Evolutionary conservation across 1,140 invertebrate genomes (phyloP), one percentile per base, ranked within the genome.

Genomic region (Drosophila teissieri): DNA sequence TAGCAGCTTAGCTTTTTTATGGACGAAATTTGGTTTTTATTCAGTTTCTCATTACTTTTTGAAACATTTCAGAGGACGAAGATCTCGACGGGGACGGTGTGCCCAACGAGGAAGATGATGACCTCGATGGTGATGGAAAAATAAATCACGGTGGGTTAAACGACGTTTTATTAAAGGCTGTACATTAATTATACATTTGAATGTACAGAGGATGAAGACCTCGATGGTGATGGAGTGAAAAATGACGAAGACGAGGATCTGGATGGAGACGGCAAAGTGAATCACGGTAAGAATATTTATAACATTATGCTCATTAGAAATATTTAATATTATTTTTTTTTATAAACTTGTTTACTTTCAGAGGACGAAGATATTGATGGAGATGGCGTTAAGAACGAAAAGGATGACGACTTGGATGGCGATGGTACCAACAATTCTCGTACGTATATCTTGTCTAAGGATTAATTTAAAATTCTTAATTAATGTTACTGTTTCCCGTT

Each of bases 231-330:
- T 27, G 93, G 93, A 58, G 57, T 93, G 4, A 79, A 84, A 8
- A 92, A 82, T 58, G 80, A 91, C 10, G 65, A 75, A 12, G 82
- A 90, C 24, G 75, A 82, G 0, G 91, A 89, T 60, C 80, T 89
- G 52, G 85, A 89, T 45, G 90, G 91, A 37, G 88, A 91, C 75
- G 83, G 69, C 44, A 70, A 68, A 22, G 57, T 37, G 2, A 83
- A 76, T 49, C 89, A 89, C 90, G 92, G 90, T 91, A 92, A 42
- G 82, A 86, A 34, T 22, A 91, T 93, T 94, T 93, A 74, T 91
- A 92, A 2, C 27, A 69, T 70, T 91, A 74, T 93, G 93, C 19
- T 1, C 1, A 6, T 6, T 2, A 2, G 4, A 22, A 12, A 4
- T 12, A 46, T 46, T 46, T 46, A 22, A 24, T 3, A 34, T 51